Evolutionary conservation across 2,888 invertebrate species (phyloP).

Genomic region (Dascillus cervinus): DNA sequence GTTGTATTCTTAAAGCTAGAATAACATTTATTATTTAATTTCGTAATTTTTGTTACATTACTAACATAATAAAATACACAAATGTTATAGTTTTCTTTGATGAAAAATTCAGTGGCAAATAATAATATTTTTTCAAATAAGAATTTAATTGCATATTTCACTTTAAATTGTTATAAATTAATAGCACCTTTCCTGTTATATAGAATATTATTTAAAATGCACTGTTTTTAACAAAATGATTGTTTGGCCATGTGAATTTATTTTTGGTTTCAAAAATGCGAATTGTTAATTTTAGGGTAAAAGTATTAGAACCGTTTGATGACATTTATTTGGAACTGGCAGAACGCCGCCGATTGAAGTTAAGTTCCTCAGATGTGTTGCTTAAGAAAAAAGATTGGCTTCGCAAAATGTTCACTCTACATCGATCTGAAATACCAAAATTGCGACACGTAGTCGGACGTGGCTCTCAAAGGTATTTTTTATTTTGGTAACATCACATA

Average conservation of each 20-base stretch:
- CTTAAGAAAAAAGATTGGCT: constrained; percentile 74
- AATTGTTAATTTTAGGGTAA: constrained; percentile 48
- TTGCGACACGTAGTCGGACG: no score
- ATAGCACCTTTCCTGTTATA: no score
- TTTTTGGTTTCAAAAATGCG: constrained; percentile 1
- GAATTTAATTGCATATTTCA: not conserved
- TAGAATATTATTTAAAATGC: no score
- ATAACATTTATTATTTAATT: no score
- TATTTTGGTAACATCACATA: not conserved
- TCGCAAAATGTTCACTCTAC: constrained; percentile 45
- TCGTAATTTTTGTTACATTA: no score
- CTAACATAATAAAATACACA: no score
- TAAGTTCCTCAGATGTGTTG: constrained; percentile 67
- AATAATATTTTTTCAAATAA: no score
- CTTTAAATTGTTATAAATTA: constrained; percentile 3
- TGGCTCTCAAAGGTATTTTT: not conserved
- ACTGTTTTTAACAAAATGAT: no score
- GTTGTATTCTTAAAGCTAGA: no score
- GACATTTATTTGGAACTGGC: constrained; percentile 84
- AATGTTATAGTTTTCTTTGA: no score
- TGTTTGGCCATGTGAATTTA: no score
- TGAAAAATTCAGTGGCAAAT: constrained; percentile 1
- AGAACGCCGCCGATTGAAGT: constrained; percentile 76
- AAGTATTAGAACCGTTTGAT: constrained; percentile 78
- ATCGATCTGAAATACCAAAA: constrained; percentile 32